Evolutionary conservation across 2,797 vertebrate species (phyloP), one percentile per base, ranked within the genome.

Genomic region (Kryptopterus vitreolus): DNA sequence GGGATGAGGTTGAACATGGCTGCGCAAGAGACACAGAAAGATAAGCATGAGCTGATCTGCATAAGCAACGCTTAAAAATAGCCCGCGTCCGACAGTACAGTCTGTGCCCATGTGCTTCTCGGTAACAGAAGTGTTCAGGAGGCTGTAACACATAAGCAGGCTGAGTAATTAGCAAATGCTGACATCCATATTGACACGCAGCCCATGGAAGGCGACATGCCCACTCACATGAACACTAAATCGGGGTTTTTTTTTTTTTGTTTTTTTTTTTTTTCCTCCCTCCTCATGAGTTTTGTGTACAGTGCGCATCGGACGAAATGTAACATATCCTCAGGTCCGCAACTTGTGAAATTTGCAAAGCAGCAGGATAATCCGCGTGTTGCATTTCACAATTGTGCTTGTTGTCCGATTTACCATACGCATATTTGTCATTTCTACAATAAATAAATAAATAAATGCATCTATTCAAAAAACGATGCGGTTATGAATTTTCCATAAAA

Each of bases 1-100:
- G 98, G 98, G 87, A 99, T 99, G 92, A 99, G 97, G 94, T 99
- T 99, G 94, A 99, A 99, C 91, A 96, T 92, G 89, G 96, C 97
- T 99, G 88, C 26, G 87, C 84, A 92, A 81, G 81, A 73, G 88
- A 80, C 26, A 82, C 52, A 52, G 55, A 83, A 58, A 77, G 16
- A 65, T 7, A 62, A 2, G 10, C 63, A 59, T 46, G 75, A 29
- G 76, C 16, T 22, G 29, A 66, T 80, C 24, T 73, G 33, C 31
- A 73, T 29, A 58, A 53, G 62, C 66, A 76, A 77, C 9, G 26
- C 13, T 53, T 63, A 66, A 35, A 77, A 77, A 63, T 65, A 65
- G 48, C 31, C 52, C 75, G 65, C 26, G 53, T 38, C 43, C 61
- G n/a, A 33, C 20, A 52, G 35, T 77, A 77, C 50, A 78, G 46